These are phyloP conservation scores for Neelides folsomi DNA, from an alignment of 2,888 invertebrate genomes.

Conservation along the genomic window DNA sequence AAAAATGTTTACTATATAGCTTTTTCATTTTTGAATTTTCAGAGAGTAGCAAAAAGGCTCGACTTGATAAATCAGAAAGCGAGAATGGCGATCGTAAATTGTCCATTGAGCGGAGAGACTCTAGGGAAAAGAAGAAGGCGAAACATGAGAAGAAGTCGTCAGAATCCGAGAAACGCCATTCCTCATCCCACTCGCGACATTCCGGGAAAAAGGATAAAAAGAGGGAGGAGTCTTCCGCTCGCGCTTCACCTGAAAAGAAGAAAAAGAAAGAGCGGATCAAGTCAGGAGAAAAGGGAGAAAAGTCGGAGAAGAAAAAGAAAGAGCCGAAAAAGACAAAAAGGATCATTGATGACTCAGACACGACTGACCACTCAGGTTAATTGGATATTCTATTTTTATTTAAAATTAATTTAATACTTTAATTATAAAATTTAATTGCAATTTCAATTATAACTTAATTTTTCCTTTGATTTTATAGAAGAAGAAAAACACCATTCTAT, in stretches of 20 bases:
- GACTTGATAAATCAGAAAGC: no score
- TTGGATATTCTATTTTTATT: no score
- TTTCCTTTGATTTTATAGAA: constrained; percentile 22
- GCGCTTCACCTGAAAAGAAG: not conserved
- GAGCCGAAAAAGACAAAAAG: constrained; percentile 10
- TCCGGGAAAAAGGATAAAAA: constrained; percentile 7
- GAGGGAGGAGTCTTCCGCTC: not conserved
- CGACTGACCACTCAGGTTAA: no score
- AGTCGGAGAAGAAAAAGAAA: constrained; percentile 7
- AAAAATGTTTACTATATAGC: no score
- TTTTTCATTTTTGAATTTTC: no score
- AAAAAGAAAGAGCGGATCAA: not conserved
- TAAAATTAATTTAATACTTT: no score
- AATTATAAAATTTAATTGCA: no score
- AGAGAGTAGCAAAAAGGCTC: no score
- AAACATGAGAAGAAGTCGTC: constrained; percentile 26
- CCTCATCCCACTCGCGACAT: constrained; percentile 1
- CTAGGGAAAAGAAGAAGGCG: constrained; percentile 18
- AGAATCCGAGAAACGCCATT: not conserved
- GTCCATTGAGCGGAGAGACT: not conserved
- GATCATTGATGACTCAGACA: not conserved
- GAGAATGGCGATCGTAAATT: no score
- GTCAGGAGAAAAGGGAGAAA: constrained; percentile 1
- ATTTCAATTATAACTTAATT: no score
- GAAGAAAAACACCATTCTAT: constrained; percentile 68